These are phyloP conservation scores for Melieria omissa DNA, from an alignment of 2,888 invertebrate genomes.

Conservation along the genomic window DNA sequence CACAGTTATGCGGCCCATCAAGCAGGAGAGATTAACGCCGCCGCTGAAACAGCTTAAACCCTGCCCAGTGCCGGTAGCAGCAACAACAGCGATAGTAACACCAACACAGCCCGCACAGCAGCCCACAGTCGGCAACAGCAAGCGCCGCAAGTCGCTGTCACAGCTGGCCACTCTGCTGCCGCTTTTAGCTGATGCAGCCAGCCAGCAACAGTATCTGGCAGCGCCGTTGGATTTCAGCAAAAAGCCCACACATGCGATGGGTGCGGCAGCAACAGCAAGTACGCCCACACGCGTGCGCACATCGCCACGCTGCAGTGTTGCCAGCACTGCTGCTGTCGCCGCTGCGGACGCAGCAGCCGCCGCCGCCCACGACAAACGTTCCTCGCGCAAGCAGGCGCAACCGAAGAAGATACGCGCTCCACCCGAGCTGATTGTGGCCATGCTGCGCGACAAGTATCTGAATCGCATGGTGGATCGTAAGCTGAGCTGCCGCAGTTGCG, in stretches of 20 bases:
- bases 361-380: constrained; percentile 56
- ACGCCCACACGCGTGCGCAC: constrained; percentile 1
- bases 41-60: constrained; percentile 29
- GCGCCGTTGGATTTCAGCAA: constrained; percentile 61
- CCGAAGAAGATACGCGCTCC: constrained; percentile 67
- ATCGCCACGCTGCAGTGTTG: not conserved
- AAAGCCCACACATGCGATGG: constrained; percentile 43
- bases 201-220: constrained; percentile 57
- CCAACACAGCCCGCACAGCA: constrained; percentile 23
- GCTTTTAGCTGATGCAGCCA: constrained; percentile 59
- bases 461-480: constrained; percentile 64
- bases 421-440: constrained; percentile 59
- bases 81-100: constrained; percentile 7
- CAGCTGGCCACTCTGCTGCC: constrained; percentile 59
- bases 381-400: constrained; percentile 69
- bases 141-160: constrained; percentile 55
- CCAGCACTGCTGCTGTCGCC: not conserved
- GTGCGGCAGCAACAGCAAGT: constrained; percentile 2
- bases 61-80: not conserved
- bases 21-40: constrained; percentile 2
- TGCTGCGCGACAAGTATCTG: constrained; percentile 66
- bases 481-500: constrained; percentile 60
- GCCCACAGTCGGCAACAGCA: constrained; percentile 12
- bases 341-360: not conserved
- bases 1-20: not conserved